Percentiles rank a stretch among this genome's conserved stretches.
Conservation (phyloP, 2,113 vertebrate species). For the Salminus brasiliensis region DNA sequence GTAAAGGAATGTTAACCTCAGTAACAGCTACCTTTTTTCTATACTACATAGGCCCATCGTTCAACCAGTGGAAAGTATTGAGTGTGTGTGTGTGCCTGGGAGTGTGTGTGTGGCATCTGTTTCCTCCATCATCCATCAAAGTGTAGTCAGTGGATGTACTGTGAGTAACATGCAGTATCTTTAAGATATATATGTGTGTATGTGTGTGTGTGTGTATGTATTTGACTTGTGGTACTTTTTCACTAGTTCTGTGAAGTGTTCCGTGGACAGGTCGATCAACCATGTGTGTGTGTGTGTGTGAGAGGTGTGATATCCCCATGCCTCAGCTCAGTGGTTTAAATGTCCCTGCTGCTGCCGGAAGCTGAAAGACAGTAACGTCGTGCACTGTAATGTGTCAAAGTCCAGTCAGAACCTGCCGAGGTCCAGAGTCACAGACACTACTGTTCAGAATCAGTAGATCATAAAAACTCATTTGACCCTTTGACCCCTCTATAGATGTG, state of each 20-base stretch:
- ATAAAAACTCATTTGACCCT: background rate
- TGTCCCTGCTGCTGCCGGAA: slow-evolving; percentile 53
- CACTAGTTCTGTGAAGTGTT: slow-evolving; percentile 61
- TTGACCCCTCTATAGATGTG: no score
- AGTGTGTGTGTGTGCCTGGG: slow-evolving; percentile 7
- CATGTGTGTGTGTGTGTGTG: slow-evolving; percentile 46
- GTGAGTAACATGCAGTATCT: slow-evolving; percentile 60
- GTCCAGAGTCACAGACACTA: background rate
- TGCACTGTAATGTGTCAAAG: background rate
- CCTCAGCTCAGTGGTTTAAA: slow-evolving; percentile 52
- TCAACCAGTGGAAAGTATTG: slow-evolving; percentile 21
- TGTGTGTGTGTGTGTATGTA: slow-evolving; percentile 62
- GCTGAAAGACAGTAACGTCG: slow-evolving; percentile 21
- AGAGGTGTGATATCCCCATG: slow-evolving; percentile 37
- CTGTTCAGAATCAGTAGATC: background rate
- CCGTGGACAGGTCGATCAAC: slow-evolving; percentile 52
- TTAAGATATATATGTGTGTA: slow-evolving; percentile 50
- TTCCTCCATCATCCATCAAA: slow-evolving; percentile 46
- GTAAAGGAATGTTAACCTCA: slow-evolving; percentile 53
- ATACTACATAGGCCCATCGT: slow-evolving; percentile 52
- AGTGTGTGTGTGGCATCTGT: slow-evolving; percentile 27
- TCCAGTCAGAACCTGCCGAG: background rate
- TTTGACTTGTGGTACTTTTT: slow-evolving; percentile 61
- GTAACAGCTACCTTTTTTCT: slow-evolving; percentile 45
- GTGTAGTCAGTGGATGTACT: slow-evolving; percentile 58